Percentiles rank a stretch among this genome's conserved stretches.
phyloP scores from a whole-genome alignment of 92 coral and sea anemone species.

The Bergia sp. region DNA sequence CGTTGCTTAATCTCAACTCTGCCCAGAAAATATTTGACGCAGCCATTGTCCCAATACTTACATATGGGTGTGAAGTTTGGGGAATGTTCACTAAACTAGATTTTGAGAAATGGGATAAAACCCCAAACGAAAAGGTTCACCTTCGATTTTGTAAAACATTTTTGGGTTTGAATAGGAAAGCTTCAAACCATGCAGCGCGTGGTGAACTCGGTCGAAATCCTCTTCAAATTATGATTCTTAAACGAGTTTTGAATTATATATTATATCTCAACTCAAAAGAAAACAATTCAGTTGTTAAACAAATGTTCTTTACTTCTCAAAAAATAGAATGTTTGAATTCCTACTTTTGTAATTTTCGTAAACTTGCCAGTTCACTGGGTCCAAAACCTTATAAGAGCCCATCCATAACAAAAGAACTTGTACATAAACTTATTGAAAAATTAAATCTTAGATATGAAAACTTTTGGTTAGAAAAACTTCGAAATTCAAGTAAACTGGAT shows the following conservation, averaged over 20 bases:
- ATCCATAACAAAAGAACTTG: not conserved
- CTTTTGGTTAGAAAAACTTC: slow-evolving; percentile 33
- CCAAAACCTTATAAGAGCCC: not conserved
- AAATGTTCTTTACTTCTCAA: slow-evolving; percentile 27
- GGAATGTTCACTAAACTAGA: not conserved
- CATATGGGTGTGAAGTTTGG: not conserved
- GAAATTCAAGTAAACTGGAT: not conserved
- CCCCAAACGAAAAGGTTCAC: not conserved
- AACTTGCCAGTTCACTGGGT: not conserved
- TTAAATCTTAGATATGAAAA: slow-evolving; percentile 32
- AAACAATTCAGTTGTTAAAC: slow-evolving; percentile 23
- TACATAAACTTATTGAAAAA: not conserved
- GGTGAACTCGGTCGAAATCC: slow-evolving; percentile 17
- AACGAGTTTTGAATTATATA: not conserved
- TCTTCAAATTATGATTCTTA: not conserved
- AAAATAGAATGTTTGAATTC: slow-evolving; percentile 21
- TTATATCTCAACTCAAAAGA: slow-evolving; percentile 18
- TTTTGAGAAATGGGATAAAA: too few relatives aligned
- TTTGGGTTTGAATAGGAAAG: too few relatives aligned
- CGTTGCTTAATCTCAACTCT: not conserved
- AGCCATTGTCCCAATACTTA: too few relatives aligned
- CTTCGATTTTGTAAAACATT: too few relatives aligned
- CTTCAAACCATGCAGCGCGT: slow-evolving; percentile 17
- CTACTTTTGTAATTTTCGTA: slow-evolving; percentile 15
- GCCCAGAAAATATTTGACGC: not conserved